These are phyloP conservation scores for Oreonectes daqikongensis DNA, from an alignment of 2,797 vertebrate species.

Conservation along the genomic window DNA sequence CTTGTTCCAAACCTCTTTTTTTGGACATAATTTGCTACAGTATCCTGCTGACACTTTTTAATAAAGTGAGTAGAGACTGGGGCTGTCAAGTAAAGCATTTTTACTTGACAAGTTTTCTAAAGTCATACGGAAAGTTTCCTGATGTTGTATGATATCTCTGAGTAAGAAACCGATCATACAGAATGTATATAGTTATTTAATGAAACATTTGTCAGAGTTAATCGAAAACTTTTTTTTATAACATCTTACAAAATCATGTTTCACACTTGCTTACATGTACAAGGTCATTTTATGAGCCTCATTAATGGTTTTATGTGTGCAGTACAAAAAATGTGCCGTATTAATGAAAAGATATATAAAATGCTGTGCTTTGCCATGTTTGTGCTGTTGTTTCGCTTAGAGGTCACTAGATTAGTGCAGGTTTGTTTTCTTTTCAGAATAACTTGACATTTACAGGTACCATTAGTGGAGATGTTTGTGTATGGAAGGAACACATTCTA, in stretches of 20 bases:
- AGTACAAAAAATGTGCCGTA: background rate
- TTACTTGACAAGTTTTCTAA: no score
- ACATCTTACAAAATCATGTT: background rate
- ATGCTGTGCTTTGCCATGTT: conserved; percentile 57
- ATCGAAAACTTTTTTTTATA: background rate
- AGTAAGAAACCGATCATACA: no score
- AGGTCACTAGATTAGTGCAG: conserved; percentile 86
- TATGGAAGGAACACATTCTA: conserved; percentile 96
- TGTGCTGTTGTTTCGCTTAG: conserved; percentile 74
- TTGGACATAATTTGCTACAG: no score
- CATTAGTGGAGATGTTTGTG: conserved; percentile 99
- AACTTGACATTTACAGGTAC: conserved; percentile 99
- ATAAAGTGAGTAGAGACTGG: no score
- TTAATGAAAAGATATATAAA: conserved; percentile 3
- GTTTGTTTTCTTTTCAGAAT: conserved; percentile 95
- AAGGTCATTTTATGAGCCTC: background rate
- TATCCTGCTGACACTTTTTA: no score
- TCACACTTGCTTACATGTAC: background rate
- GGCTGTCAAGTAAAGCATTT: no score
- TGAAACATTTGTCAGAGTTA: no score
- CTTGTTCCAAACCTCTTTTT: background rate
- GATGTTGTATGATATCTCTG: no score
- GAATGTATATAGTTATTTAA: no score
- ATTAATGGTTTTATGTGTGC: background rate
- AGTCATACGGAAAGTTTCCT: no score